Evolutionary conservation across 2,113 vertebrate species (phyloP), one percentile per base, ranked within the genome.

Genomic region (Tyrannus savana): DNA sequence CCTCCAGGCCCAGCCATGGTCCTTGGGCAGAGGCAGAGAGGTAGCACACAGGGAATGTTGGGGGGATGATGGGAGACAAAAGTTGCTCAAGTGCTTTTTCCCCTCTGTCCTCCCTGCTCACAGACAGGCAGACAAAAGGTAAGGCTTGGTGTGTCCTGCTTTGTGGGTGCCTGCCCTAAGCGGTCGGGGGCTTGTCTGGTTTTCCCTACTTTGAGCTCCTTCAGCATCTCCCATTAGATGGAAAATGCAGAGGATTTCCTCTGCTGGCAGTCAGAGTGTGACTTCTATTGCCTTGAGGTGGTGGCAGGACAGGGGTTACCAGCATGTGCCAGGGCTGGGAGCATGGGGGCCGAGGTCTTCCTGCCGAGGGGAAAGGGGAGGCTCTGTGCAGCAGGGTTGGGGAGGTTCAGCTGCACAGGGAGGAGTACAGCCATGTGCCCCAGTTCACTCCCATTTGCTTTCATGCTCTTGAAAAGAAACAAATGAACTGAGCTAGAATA

Each of bases 41-140:
- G 46, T 56, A 67, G 37, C 3, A 2, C 0, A 5, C 0, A 12
- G 78, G 77, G 28, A 62, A 63, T 2, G 2, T 5, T 1, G 14
- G 5, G 46, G 52, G 24, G 21, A 6, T 42, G 50, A 67, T 69
- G 37, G 1, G 3, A 14, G 9, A 78, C 52, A 28, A 23, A 50
- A 47, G 35, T 72, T 37, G 80, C 72, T 94, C 33, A 96, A 74
- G 35, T 52, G 30, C 16, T 41, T 88, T 89, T 87, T 82, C 52
- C 56, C 59, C 78, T 96, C 90, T 92, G 77, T 80, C 95, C 85
- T 77, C 39, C 17, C 59, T 92, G 95, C 97, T 66, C 87, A 49
- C 97, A 98, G 98, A 98, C 39, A 98, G 98, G 95, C 96, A 97
- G 82, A 96, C 96, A 2, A 98, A 98, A 98, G 98, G 98, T 98